These are phyloP conservation scores for Aphrophora alni DNA, from an alignment of 2,888 invertebrate genomes.

Conservation along the genomic window DNA sequence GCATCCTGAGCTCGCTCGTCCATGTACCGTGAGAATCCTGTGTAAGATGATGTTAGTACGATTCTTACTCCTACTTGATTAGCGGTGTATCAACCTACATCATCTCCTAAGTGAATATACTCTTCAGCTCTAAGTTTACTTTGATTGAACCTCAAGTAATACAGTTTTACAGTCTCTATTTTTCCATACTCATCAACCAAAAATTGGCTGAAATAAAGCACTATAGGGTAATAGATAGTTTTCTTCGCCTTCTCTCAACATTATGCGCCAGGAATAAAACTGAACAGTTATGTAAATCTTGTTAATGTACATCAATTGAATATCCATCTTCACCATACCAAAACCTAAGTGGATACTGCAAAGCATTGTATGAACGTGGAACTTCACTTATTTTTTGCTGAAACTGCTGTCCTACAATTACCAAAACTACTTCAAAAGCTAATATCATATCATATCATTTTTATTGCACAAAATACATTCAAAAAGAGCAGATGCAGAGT, in stretches of 20 bases:
- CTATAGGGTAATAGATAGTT: too few species aligned
- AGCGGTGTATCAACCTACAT: background rate
- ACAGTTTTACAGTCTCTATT: background rate
- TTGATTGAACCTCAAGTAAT: background rate
- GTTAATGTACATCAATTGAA: too few species aligned
- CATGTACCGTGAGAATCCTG: background rate
- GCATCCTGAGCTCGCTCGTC: background rate
- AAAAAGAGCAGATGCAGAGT: too few species aligned
- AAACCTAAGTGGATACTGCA: too few species aligned
- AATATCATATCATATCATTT: too few species aligned
- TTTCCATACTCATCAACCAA: background rate
- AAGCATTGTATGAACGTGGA: conserved; percentile 21
- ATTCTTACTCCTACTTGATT: background rate
- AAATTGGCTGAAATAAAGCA: background rate
- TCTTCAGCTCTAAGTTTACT: too few species aligned
- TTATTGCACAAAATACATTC: too few species aligned
- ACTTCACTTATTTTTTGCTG: background rate
- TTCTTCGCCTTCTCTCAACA: background rate
- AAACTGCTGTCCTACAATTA: too few species aligned
- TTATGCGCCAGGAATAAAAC: background rate
- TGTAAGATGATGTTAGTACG: background rate
- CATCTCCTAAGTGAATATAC: too few species aligned
- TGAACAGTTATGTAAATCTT: conserved; percentile 31
- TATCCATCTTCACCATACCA: too few species aligned
- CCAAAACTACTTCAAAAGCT: too few species aligned